A percentile compares a stretch with the other conserved stretches of the same genome.
These are phyloP conservation scores for Motacilla tschutschensis DNA, from an alignment of 2,113 vertebrate genomes.

Conservation along the genomic window DNA sequence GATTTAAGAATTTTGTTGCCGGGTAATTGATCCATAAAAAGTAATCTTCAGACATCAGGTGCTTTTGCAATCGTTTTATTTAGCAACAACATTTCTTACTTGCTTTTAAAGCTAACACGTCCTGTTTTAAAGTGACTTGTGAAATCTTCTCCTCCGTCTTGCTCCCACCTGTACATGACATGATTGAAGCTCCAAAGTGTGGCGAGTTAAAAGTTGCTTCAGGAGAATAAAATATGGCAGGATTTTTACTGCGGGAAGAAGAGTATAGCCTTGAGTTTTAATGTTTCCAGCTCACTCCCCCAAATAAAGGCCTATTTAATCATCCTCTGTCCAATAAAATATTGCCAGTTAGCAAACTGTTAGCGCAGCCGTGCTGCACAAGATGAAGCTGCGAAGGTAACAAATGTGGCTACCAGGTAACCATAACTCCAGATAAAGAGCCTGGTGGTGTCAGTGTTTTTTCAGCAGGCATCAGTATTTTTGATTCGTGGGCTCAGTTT, in stretches of 20 bases:
- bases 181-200: slow-evolving; percentile 50
- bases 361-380: background rate
- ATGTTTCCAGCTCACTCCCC: slow-evolving; percentile 50
- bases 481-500: slow-evolving; percentile 43
- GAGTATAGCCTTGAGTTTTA: slow-evolving; percentile 57
- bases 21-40: slow-evolving; percentile 63
- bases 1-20: slow-evolving; percentile 60
- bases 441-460: slow-evolving; percentile 27
- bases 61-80: slow-evolving; percentile 47
- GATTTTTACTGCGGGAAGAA: slow-evolving; percentile 29
- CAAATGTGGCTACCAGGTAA: slow-evolving; percentile 44
- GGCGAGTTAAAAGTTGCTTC: slow-evolving; percentile 56
- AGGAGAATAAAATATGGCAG: slow-evolving; percentile 40
- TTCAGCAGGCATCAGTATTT: slow-evolving; percentile 39
- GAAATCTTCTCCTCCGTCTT: slow-evolving; percentile 63
- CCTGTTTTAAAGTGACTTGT: slow-evolving; percentile 63
- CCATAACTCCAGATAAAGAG: slow-evolving; percentile 51
- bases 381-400: slow-evolving; percentile 34
- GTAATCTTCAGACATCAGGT: slow-evolving; percentile 50
- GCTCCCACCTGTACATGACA: slow-evolving; percentile 58
- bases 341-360: slow-evolving; percentile 56
- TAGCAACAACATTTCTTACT: slow-evolving; percentile 54
- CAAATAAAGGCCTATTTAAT: slow-evolving; percentile 64
- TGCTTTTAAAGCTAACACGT: slow-evolving; percentile 63
- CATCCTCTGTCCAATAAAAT: slow-evolving; percentile 58